Percentiles rank a stretch among this genome's conserved stretches.
Evolutionary conservation across 1,140 invertebrate genomes (phyloP).

Genomic region (Sarcophaga peregrina): DNA sequence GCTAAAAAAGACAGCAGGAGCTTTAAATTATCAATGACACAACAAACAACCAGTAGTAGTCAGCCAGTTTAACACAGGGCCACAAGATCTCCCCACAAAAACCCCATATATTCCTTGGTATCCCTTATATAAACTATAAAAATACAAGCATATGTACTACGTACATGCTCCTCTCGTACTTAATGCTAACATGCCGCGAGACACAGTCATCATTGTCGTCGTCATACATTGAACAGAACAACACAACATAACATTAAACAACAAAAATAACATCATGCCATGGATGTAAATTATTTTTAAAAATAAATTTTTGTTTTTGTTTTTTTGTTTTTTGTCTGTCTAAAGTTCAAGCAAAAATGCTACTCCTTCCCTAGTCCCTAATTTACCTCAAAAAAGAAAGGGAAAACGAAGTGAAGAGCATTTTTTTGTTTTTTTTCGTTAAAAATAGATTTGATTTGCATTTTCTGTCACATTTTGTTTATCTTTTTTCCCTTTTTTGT

Average conservation of each 20-base stretch:
- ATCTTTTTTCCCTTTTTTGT: not conserved
- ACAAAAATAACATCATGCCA: not conserved
- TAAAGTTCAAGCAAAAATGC: slow-evolving; percentile 24
- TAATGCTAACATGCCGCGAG: slow-evolving; percentile 4
- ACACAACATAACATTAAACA: not conserved
- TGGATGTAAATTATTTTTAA: slow-evolving; percentile 26
- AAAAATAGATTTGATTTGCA: not conserved
- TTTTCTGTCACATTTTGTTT: too few relatives aligned
- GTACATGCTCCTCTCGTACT: not conserved
- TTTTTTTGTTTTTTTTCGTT: not conserved
- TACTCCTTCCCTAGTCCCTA: not conserved
- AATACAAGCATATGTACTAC: too few relatives aligned
- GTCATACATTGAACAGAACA: not conserved
- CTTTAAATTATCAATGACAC: slow-evolving; percentile 42
- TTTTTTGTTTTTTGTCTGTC: not conserved
- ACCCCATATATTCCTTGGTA: not conserved
- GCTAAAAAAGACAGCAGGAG: slow-evolving; percentile 27
- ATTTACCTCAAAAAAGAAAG: too few relatives aligned
- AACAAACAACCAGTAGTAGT: slow-evolving; percentile 13
- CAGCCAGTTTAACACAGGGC: too few relatives aligned
- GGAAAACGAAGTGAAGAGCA: not conserved
- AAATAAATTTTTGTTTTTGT: not conserved
- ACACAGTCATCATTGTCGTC: not conserved
- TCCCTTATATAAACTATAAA: not conserved
- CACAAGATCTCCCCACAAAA: too few relatives aligned